Conservation (phyloP, 2,888 invertebrate species). For the Synergus japonicus region DNA sequence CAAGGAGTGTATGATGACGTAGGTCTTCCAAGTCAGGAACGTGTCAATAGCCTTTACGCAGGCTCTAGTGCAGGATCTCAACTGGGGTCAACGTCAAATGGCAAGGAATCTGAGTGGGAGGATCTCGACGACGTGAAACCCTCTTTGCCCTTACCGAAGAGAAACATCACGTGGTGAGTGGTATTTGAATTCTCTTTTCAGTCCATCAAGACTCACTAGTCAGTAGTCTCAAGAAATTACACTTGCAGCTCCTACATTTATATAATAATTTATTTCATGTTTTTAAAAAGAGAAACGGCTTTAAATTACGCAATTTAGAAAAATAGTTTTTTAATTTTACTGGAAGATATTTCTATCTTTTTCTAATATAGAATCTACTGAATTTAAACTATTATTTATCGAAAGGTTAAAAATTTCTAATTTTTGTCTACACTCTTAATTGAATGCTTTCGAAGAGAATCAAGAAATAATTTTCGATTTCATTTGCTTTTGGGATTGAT, state of each 20-base stretch:
- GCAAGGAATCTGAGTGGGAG: slow-evolving; percentile 74
- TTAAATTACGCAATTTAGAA: not conserved
- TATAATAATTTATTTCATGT: not conserved
- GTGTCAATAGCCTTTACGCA: slow-evolving; percentile 73
- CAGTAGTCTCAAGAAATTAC: not conserved
- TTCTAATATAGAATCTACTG: not conserved
- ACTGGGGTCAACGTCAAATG: slow-evolving; percentile 55
- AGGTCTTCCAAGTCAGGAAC: slow-evolving; percentile 66
- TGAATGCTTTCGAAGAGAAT: not conserved
- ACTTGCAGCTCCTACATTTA: slow-evolving; percentile 11
- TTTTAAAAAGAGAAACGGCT: not conserved
- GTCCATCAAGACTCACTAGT: slow-evolving; percentile 8
- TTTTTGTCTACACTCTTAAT: not conserved
- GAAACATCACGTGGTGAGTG: slow-evolving; percentile 52
- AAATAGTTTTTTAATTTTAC: not conserved
- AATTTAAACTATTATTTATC: not conserved
- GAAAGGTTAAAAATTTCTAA: not conserved
- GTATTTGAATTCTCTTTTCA: slow-evolving; percentile 22
- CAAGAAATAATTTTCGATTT: slow-evolving; percentile 5
- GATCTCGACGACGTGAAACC: slow-evolving; percentile 66
- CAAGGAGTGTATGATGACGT: slow-evolving; percentile 69
- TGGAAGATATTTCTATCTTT: not conserved
- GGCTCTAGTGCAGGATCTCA: slow-evolving; percentile 63
- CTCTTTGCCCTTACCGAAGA: slow-evolving; percentile 45
- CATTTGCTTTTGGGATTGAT: not conserved